A percentile compares a stretch with the other conserved stretches of the same genome.
Conservation (phyloP, 2,888 invertebrate species). For the Atethmia centrago region DNA sequence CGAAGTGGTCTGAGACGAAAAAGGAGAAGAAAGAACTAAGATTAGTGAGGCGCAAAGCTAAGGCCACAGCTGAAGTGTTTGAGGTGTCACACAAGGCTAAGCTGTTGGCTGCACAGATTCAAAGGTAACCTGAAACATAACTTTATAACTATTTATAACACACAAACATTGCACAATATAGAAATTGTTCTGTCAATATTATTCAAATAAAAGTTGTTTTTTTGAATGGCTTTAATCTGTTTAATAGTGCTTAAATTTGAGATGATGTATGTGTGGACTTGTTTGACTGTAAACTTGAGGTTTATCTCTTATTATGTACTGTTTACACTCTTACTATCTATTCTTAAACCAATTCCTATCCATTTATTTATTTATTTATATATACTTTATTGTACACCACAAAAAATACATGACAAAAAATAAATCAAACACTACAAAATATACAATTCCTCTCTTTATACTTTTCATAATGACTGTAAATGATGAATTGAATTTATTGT, state of each 20-base stretch:
- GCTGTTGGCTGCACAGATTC: slow-evolving; percentile 85
- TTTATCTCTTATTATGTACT: neutral
- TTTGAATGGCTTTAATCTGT: neutral
- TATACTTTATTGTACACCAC: too few species aligned
- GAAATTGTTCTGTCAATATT: neutral
- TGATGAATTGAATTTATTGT: neutral
- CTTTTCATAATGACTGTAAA: neutral
- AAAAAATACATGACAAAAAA: too few species aligned
- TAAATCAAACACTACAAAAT: too few species aligned
- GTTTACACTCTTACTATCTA: neutral
- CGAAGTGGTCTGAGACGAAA: slow-evolving; percentile 94
- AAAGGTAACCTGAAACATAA: slow-evolving; percentile 74
- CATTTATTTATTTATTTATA: too few species aligned
- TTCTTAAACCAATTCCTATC: neutral
- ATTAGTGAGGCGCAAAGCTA: slow-evolving; percentile 91
- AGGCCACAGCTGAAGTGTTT: slow-evolving; percentile 85
- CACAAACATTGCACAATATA: neutral
- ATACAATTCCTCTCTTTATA: too few species aligned
- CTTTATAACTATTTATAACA: neutral
- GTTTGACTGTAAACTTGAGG: neutral
- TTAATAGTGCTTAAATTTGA: neutral
- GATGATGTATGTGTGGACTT: neutral
- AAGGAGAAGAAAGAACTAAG: slow-evolving; percentile 94
- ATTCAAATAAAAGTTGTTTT: neutral
- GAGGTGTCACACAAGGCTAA: slow-evolving; percentile 87